Evolutionary conservation across 2,888 invertebrate species (phyloP).

Genomic region (Seladonia tumulorum): DNA sequence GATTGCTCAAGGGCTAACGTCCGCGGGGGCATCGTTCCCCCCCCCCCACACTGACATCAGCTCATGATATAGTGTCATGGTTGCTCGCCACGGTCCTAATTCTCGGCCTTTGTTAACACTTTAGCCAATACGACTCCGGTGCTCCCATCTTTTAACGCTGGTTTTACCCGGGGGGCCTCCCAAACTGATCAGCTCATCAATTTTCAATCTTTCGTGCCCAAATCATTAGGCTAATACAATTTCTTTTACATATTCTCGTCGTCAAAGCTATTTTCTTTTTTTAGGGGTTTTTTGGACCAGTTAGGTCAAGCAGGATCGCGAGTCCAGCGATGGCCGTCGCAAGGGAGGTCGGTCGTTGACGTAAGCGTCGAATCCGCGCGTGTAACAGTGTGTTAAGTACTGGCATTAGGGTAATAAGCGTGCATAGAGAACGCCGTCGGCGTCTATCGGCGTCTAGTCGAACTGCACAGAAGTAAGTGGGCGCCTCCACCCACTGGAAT

Average conservation of each 20-base stretch:
- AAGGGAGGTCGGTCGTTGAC: constrained; percentile 74
- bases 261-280: background rate
- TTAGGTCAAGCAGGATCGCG: background rate
- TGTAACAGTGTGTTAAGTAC: constrained; percentile 82
- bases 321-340: constrained; percentile 19
- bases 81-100: background rate
- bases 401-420: constrained; percentile 83
- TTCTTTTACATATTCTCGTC: no score
- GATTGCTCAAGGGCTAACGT: constrained; percentile 10
- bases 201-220: background rate
- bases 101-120: background rate
- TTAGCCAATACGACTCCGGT: background rate
- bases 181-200: no score
- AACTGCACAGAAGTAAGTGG: constrained; percentile 68
- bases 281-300: background rate
- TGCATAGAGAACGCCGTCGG: constrained; percentile 78
- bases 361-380: constrained; percentile 76
- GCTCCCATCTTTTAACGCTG: background rate
- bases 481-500: constrained; percentile 69
- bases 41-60: background rate
- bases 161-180: no score
- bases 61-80: background rate
- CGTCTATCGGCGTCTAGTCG: constrained; percentile 66
- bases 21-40: background rate
- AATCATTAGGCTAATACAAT: background rate